A percentile compares a stretch with the other conserved stretches of the same genome.
These are phyloP conservation scores for Chrysodeixis includens DNA, from an alignment of 2,888 invertebrate genomes.

Conservation along the genomic window DNA sequence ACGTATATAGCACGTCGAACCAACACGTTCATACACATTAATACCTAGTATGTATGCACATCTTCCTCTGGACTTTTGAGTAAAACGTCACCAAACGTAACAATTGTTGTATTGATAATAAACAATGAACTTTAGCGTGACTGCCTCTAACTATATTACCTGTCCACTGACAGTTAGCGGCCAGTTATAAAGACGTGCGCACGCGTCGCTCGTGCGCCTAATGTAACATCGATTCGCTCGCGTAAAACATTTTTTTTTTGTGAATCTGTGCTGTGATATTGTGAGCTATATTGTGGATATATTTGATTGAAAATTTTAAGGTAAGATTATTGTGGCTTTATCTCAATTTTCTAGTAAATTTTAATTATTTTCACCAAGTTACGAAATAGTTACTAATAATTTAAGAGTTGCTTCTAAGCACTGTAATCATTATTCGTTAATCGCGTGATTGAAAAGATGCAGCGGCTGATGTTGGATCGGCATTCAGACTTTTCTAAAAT, in stretches of 20 bases:
- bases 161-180: constrained; percentile 33
- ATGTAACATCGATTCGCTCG: constrained; percentile 31
- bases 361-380: not conserved
- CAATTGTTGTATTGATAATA: constrained; percentile 18
- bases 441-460: not conserved
- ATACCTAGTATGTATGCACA: constrained; percentile 1
- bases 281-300: constrained; percentile 30
- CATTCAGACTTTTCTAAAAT: not conserved
- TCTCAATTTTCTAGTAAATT: not conserved
- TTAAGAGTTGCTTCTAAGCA: not conserved
- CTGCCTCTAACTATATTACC: constrained; percentile 6
- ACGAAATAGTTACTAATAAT: not conserved
- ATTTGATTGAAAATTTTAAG: constrained; percentile 11
- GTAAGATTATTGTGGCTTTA: constrained; percentile 17
- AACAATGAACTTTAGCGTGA: constrained; percentile 1
- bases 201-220: constrained; percentile 38
- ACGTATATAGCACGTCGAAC: not conserved
- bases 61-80: constrained; percentile 18
- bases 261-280: constrained; percentile 31
- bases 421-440: not conserved
- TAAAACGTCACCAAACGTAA: constrained; percentile 13
- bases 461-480: not conserved
- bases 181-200: constrained; percentile 36
- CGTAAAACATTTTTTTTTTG: constrained; percentile 15
- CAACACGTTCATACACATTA: not conserved